A percentile compares a stretch with the other conserved stretches of the same genome.
phyloP scores from a whole-genome alignment of 2,888 invertebrate genomes.

The Calameuta pallipes region DNA sequence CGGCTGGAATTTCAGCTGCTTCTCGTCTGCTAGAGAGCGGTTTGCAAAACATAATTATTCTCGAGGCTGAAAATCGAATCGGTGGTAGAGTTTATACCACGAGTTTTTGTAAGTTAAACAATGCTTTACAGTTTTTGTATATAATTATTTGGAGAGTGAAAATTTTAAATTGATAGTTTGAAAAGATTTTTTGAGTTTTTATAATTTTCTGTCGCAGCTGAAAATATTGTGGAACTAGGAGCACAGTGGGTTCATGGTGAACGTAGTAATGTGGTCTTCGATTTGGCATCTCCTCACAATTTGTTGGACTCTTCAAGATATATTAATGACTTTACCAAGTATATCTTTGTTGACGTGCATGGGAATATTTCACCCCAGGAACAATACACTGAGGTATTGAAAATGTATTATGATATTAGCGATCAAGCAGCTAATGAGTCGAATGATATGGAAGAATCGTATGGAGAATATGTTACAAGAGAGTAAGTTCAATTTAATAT shows the following conservation, averaged over 20 bases:
- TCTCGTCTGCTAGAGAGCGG: conserved; percentile 66
- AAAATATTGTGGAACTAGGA: conserved; percentile 76
- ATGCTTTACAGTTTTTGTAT: neutral
- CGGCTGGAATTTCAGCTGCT: conserved; percentile 72
- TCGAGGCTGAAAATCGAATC: conserved; percentile 67
- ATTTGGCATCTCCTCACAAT: conserved; percentile 66
- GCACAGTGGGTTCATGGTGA: conserved; percentile 87
- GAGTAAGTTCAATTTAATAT: conserved; percentile 49
- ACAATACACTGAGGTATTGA: conserved; percentile 54
- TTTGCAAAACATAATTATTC: conserved; percentile 66
- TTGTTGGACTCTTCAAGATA: conserved; percentile 56
- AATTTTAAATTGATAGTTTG: neutral
- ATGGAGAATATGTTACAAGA: conserved; percentile 59
- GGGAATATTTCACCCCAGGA: conserved; percentile 60
- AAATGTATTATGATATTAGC: conserved; percentile 61
- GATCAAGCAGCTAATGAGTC: conserved; percentile 57
- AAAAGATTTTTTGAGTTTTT: neutral
- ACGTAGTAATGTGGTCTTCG: conserved; percentile 72
- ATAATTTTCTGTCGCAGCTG: conserved; percentile 48
- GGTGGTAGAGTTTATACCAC: conserved; percentile 68
- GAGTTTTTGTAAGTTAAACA: conserved; percentile 61
- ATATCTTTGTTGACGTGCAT: conserved; percentile 47
- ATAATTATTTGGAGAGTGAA: neutral
- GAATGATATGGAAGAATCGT: conserved; percentile 46
- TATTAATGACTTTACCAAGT: conserved; percentile 38